Evolutionary conservation across 2,113 vertebrate genomes (phyloP), one percentile per base, ranked within the genome.

Genomic region (human): DNA sequence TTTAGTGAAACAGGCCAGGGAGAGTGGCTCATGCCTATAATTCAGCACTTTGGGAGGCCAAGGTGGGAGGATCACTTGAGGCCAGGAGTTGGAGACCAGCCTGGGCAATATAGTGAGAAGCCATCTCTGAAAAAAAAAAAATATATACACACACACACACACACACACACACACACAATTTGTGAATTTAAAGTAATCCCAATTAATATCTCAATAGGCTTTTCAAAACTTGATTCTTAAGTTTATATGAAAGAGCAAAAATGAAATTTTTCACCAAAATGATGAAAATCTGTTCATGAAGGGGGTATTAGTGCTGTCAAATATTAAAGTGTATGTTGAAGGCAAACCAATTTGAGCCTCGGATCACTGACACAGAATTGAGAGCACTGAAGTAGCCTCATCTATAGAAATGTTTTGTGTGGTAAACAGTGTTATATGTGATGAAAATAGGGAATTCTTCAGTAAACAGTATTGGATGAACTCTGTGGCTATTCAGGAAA

Each of bases 181-280:
- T 81, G 14, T 90, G 68, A 86, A 85, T 66, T 85, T 45, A 75
- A 2, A 57, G 20, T 59, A 50, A 82, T 52, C 61, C 5, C 80
- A 90, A 57, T 59, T 25, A 59, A 70, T 81, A 43, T 81, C 40
- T 93, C 50, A 50, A n/a, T 68, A 89, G 66, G 9, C 22, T 97
- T 90, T 92, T 89, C 10, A 92, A 78, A 89, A 70, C 27, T 66
- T 40, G 78, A 64, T 84, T 72, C 27, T 93, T 64, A 93, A 59
- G 30, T 85, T 96, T 50, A 72, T 52, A 85, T 72, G 40, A 72
- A 96, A 89, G 72, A 82, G 73, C 43, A 48, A 75, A 85, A 85
- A 9, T 76, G 27, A 72, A 84, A 45, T 32, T 96, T 55, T 83
- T 72, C 23, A 64, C 66, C 48, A 72, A 89, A 89, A 75, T 85